Conservation (phyloP, 2,113 vertebrate species). For the Pangasianodon hypophthalmus region DNA sequence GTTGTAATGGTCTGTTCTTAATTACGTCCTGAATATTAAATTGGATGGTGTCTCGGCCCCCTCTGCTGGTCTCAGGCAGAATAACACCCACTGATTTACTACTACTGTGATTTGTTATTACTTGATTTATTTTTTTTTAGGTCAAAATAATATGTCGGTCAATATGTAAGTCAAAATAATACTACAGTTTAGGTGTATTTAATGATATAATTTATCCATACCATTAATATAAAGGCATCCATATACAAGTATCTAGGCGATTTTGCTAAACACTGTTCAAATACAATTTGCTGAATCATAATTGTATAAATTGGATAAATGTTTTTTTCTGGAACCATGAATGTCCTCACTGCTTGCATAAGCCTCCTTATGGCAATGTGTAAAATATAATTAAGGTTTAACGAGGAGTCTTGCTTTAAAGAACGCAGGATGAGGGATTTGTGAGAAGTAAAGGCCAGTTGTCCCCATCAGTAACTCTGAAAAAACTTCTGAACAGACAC, state of each 20-base stretch:
- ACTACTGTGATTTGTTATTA: neutral
- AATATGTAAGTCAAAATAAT: neutral
- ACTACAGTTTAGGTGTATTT: neutral
- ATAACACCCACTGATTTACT: conserved; percentile 12
- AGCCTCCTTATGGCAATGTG: neutral
- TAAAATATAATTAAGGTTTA: neutral
- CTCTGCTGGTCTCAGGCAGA: conserved; percentile 36
- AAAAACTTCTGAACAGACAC: neutral
- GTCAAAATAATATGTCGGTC: too few relatives aligned
- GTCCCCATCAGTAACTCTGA: too few relatives aligned
- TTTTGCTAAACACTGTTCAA: neutral
- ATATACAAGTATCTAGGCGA: neutral
- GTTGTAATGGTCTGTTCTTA: neutral
- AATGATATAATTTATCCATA: neutral
- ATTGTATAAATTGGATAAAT: neutral
- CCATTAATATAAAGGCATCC: neutral
- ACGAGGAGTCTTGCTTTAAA: neutral
- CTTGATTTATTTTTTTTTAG: neutral
- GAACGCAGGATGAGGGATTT: neutral
- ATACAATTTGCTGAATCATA: neutral
- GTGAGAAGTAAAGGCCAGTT: too few relatives aligned
- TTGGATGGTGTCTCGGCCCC: neutral
- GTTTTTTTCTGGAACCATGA: neutral
- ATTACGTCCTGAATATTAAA: neutral
- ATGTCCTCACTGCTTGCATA: neutral